Evolutionary conservation across 2,797 vertebrate genomes (phyloP).

Genomic region (Benthosema pterotum): DNA sequence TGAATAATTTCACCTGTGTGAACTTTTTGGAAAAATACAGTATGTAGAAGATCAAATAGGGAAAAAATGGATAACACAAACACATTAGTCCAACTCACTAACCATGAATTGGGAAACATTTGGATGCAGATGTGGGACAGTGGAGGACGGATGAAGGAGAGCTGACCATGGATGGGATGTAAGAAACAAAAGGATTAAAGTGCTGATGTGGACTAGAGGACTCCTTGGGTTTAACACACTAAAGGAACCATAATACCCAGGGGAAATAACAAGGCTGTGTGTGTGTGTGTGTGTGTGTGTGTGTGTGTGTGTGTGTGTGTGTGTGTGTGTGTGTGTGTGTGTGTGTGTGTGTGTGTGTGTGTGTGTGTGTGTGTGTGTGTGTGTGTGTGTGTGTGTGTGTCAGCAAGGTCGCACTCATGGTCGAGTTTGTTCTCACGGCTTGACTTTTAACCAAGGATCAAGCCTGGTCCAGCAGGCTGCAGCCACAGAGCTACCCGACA

Average conservation of each 20-base stretch:
- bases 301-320: constrained; percentile 5
- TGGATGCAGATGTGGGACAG: constrained; percentile 7
- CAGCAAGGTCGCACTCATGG: too few relatives aligned
- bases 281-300: constrained; percentile 5
- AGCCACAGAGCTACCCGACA: too few relatives aligned
- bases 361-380: constrained; percentile 1
- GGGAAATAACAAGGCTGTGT: constrained; percentile 12
- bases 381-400: too few relatives aligned
- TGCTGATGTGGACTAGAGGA: constrained; percentile 16
- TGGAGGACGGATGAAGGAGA: constrained; percentile 11
- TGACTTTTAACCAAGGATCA: constrained; percentile 45
- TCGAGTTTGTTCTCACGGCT: constrained; percentile 13
- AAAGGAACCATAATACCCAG: constrained; percentile 1
- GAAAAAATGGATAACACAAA: too few relatives aligned
- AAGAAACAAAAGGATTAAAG: constrained; percentile 9
- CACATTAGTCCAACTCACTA: too few relatives aligned
- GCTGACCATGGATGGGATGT: neutral
- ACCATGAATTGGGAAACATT: constrained; percentile 17
- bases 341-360: constrained; percentile 11
- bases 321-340: constrained; percentile 4
- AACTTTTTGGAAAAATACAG: too few relatives aligned
- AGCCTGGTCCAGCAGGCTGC: too few relatives aligned
- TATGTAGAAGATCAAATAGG: too few relatives aligned
- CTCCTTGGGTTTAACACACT: neutral
- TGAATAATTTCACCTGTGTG: too few relatives aligned